phyloP scores from a whole-genome alignment of 2,113 vertebrate species.

The Brienomyrus brachyistius region DNA sequence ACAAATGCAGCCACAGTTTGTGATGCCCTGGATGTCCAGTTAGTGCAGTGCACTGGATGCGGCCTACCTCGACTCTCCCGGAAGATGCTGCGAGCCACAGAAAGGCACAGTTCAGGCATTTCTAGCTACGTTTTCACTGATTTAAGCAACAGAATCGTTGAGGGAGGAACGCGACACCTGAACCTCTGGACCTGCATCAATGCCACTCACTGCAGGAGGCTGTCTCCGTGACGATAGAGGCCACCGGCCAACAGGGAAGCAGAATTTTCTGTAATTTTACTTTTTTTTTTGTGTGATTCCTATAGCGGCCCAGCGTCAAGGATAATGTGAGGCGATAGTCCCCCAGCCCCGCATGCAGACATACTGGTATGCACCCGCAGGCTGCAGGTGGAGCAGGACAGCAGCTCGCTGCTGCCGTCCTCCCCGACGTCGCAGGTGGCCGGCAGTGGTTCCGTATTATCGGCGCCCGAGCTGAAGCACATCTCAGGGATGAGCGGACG shows the following conservation, averaged over 20 bases:
- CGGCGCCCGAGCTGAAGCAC: slow-evolving; percentile 84
- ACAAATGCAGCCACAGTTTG: background rate
- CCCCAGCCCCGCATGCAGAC: slow-evolving; percentile 38
- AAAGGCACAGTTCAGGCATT: background rate
- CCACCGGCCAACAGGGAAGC: background rate
- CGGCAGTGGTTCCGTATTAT: slow-evolving; percentile 80
- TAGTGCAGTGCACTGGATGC: background rate
- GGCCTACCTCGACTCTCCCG: background rate
- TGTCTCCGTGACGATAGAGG: background rate
- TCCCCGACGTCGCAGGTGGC: slow-evolving; percentile 78
- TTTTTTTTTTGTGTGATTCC: background rate
- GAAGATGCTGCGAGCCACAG: background rate
- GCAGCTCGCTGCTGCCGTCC: slow-evolving; percentile 81
- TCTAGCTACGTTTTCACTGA: background rate
- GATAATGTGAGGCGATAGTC: background rate
- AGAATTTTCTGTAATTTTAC: background rate
- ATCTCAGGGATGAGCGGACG: slow-evolving; percentile 89
- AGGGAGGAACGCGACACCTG: background rate
- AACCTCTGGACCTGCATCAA: background rate
- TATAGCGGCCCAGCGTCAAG: background rate
- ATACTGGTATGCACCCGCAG: slow-evolving; percentile 94
- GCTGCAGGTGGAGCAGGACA: slow-evolving; percentile 78
- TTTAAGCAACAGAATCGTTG: background rate
- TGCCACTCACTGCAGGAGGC: background rate
- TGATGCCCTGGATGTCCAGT: background rate